These are phyloP conservation scores for Sturnira hondurensis DNA, from an alignment of 2,113 vertebrate species.

Conservation along the genomic window DNA sequence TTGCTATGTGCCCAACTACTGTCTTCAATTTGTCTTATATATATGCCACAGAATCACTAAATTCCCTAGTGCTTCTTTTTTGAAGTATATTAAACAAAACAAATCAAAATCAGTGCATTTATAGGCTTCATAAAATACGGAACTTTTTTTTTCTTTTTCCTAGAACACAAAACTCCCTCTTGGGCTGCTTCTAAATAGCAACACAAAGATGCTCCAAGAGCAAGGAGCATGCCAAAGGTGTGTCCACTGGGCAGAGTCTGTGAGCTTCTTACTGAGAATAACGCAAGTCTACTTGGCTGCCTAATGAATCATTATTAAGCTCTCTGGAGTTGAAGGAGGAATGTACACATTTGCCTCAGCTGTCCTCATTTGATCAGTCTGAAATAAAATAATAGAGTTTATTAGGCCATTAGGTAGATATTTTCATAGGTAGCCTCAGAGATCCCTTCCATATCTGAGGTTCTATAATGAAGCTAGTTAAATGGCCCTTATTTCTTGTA, in stretches of 20 bases:
- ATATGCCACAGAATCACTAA: neutral
- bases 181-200: neutral
- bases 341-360: conserved; percentile 7
- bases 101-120: neutral
- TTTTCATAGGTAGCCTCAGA: neutral
- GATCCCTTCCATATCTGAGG: neutral
- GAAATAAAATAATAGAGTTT: conserved; percentile 37
- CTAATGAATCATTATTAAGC: conserved; percentile 34
- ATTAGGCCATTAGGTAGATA: neutral
- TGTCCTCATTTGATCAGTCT: conserved; percentile 10
- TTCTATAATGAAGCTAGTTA: neutral
- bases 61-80: neutral
- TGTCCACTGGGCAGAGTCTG: neutral
- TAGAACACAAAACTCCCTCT: neutral
- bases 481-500: neutral
- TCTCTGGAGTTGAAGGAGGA: neutral
- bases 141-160: neutral
- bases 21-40: neutral
- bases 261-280: neutral
- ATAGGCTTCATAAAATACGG: neutral
- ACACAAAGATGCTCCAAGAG: neutral
- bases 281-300: conserved; percentile 8
- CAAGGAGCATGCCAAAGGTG: neutral
- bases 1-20: neutral
- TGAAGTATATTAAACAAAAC: neutral